Evolutionary conservation across 2,113 vertebrate genomes (phyloP).

Genomic region (Oryzias curvinotus): DNA sequence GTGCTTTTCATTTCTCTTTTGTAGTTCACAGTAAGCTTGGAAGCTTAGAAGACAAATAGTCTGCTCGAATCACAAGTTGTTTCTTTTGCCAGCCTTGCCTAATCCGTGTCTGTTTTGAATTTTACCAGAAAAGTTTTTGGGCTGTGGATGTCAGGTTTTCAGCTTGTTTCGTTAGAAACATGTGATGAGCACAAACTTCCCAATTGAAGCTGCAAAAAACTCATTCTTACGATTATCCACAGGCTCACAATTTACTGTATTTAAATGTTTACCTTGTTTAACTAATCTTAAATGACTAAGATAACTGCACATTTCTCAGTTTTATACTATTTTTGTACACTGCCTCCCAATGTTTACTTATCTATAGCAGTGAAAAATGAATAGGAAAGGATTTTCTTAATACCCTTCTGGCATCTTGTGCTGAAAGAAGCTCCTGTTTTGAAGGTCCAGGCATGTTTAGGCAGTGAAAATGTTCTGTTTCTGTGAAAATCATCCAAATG

Average conservation of each 20-base stretch:
- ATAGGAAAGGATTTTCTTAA: conserved; percentile 45
- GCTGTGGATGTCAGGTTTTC: background rate
- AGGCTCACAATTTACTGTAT: conserved; percentile 11
- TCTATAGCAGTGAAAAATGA: conserved; percentile 32
- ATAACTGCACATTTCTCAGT: background rate
- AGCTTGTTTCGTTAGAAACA: background rate
- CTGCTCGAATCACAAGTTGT: conserved; percentile 16
- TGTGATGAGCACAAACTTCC: background rate
- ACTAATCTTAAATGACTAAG: background rate
- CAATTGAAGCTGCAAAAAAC: background rate
- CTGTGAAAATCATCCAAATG: conserved; percentile 8
- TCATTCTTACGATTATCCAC: background rate
- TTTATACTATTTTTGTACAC: conserved; percentile 26
- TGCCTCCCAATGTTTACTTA: conserved; percentile 33
- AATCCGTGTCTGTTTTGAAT: conserved; percentile 7
- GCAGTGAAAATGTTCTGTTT: background rate
- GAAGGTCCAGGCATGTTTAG: conserved; percentile 13
- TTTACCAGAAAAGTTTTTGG: background rate
- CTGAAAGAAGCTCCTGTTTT: conserved; percentile 17
- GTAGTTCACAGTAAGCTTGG: conserved; percentile 32
- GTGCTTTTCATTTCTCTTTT: conserved; percentile 58
- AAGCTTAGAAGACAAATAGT: conserved; percentile 32
- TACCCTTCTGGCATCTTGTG: conserved; percentile 18
- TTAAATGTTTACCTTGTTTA: background rate
- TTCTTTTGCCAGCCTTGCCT: conserved; percentile 17